Conservation (phyloP, 1,140 invertebrate genomes). For the Thaumatotibia leucotreta region DNA sequence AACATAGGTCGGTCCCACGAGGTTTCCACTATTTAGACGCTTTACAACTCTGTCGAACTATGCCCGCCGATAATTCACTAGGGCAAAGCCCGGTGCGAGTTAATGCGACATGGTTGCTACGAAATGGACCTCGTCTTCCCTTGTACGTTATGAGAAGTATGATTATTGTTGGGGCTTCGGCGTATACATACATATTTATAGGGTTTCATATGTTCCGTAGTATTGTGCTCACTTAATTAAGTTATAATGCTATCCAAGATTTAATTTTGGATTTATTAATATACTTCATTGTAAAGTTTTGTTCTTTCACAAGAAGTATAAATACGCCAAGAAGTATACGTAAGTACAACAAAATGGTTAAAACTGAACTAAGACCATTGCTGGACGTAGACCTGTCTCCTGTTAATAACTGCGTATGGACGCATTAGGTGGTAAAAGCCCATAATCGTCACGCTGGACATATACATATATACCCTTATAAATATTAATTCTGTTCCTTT, state of each 20-base stretch:
- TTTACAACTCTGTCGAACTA: slow-evolving; percentile 55
- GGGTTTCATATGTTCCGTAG: too few species aligned
- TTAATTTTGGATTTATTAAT: neutral
- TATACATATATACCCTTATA: too few species aligned
- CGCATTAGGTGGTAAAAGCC: too few species aligned
- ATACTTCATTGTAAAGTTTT: too few species aligned
- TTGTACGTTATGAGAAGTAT: neutral
- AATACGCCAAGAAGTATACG: too few species aligned
- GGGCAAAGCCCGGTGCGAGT: slow-evolving; percentile 16
- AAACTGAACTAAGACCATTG: too few species aligned
- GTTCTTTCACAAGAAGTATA: too few species aligned
- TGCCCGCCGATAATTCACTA: slow-evolving; percentile 44
- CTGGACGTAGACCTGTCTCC: too few species aligned
- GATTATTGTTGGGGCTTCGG: neutral
- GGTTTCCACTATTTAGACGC: slow-evolving; percentile 50
- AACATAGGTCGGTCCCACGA: slow-evolving; percentile 48
- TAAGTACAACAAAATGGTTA: too few species aligned
- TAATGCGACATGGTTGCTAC: slow-evolving; percentile 30
- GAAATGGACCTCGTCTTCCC: neutral
- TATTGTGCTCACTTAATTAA: neutral
- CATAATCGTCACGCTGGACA: too few species aligned
- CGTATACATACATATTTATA: neutral
- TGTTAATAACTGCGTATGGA: too few species aligned
- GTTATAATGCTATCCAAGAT: neutral
- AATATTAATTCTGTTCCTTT: too few species aligned